Evolutionary conservation across 2,888 invertebrate species (phyloP).

Genomic region (Andrena dorsata): DNA sequence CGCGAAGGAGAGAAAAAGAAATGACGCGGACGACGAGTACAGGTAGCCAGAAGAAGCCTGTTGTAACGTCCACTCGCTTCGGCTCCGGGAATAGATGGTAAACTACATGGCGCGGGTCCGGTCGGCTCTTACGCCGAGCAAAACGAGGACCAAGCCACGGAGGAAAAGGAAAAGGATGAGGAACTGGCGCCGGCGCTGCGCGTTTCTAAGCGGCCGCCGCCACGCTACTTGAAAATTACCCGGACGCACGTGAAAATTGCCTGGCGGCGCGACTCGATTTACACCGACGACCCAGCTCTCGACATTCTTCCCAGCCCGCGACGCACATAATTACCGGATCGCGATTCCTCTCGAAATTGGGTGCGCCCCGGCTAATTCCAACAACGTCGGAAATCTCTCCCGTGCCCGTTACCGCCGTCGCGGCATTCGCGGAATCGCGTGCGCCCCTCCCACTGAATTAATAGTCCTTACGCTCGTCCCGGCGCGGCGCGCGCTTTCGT

Average conservation of each 20-base stretch:
- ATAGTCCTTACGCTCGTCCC: not conserved
- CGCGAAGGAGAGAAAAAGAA: slow-evolving; percentile 7
- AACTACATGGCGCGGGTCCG: slow-evolving; percentile 59
- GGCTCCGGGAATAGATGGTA: slow-evolving; percentile 59
- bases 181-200: slow-evolving; percentile 79
- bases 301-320: slow-evolving; percentile 23
- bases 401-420: not conserved
- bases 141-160: slow-evolving; percentile 60
- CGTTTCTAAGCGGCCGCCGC: slow-evolving; percentile 70
- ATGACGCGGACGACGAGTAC: slow-evolving; percentile 1
- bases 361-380: slow-evolving; percentile 27
- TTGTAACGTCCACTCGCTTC: slow-evolving; percentile 42
- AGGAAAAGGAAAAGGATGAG: slow-evolving; percentile 73
- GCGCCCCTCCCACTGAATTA: slow-evolving; percentile 1
- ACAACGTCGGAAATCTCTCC: slow-evolving; percentile 10
- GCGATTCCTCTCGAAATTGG: slow-evolving; percentile 40
- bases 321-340: slow-evolving; percentile 48
- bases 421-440: slow-evolving; percentile 13
- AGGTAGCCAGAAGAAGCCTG: slow-evolving; percentile 55
- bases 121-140: slow-evolving; percentile 49
- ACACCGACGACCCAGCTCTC: slow-evolving; percentile 49
- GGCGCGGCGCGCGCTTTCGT: not conserved
- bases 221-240: slow-evolving; percentile 76
- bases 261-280: slow-evolving; percentile 63
- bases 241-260: slow-evolving; percentile 78